Base-by-base conservation (phyloP, 2,888 invertebrate genomes). In the Boloria euphrosyne region DNA sequence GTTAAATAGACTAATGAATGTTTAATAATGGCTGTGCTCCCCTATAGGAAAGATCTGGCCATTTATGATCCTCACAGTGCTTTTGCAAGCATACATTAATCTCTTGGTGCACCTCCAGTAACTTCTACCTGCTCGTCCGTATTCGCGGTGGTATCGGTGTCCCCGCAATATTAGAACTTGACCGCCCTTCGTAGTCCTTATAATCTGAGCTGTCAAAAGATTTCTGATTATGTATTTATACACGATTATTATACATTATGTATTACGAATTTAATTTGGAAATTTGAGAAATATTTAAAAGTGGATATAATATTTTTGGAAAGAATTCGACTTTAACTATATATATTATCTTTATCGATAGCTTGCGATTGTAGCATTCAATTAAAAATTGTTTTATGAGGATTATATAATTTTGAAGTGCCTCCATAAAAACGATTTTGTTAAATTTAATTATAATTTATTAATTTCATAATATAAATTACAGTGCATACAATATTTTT, bases 81-180 rank as follows among this genome's bases (percentile, higher is more conserved):
- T 82, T 70, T 82, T 85, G 67, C 87, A 87, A 16, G 77, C 74
- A 43, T 74, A 73, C 0, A 76, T 70, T 0, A 78, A 62, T 62
- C 85, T 76, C 66, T 84, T 87, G 1, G 79, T 78, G 60, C 88
- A 88, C 1, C 88, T 76, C 87, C 87, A 88, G 72, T 82, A 85
- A 61, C 88, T 87, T 14, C 76, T 77, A 5, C 68, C 62, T 1
- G 76, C 76, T n/a, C 80, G 80, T 0, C 79, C 80, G 50, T 86
- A 86, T 47, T 86, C 83, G 6, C 81, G 76, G 66, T 86, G 79
- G 71, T 83, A 88, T 0, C 83, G 78, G 64, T 86, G 74, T 0
- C 82, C 83, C 2, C 73, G 71, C 14, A 84, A 73, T 6, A 84
- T 3, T 7, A 88, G 70, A 3, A 85, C 80, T 71, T 83, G 79